Evolutionary conservation across 64 coral and sea anemone species (phyloP).

Genomic region (Pocillopora damicornis): DNA sequence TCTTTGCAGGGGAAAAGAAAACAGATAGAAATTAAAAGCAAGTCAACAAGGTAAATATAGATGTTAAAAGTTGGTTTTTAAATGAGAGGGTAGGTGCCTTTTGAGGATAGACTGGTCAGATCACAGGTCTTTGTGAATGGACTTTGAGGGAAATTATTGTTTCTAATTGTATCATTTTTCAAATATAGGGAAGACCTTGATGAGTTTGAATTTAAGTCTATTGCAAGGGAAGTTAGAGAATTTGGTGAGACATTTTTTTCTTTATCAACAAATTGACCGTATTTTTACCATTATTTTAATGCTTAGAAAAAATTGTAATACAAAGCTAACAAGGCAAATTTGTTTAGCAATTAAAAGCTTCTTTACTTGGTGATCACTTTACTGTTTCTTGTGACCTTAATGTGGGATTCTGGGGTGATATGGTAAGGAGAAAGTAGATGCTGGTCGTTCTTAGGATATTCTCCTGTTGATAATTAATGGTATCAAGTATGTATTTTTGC

Average conservation of each 20-base stretch:
- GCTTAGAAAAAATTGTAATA: too few species aligned
- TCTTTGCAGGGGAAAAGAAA: slow-evolving; percentile 13
- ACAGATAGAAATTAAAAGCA: not conserved
- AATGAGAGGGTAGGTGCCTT: not conserved
- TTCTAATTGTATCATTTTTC: not conserved
- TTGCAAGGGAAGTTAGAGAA: slow-evolving; percentile 86
- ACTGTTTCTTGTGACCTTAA: too few species aligned
- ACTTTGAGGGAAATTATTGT: not conserved
- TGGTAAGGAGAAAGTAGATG: too few species aligned
- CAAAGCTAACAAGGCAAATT: too few species aligned
- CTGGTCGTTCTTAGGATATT: too few species aligned
- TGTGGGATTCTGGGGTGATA: too few species aligned
- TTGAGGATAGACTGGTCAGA: not conserved
- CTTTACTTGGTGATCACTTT: too few species aligned
- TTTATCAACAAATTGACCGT: not conserved
- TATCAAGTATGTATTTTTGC: too few species aligned
- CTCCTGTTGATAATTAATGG: too few species aligned
- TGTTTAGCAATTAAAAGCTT: too few species aligned
- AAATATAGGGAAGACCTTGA: slow-evolving; percentile 35
- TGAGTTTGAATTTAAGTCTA: slow-evolving; percentile 48
- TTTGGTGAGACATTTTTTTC: slow-evolving; percentile 52
- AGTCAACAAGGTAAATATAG: slow-evolving; percentile 6
- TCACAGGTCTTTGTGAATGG: not conserved
- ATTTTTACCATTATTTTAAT: too few species aligned
- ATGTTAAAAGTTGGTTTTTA: not conserved